Base-by-base conservation (phyloP, 2,888 invertebrate genomes). In the Gonocerus acuteangulatus region DNA sequence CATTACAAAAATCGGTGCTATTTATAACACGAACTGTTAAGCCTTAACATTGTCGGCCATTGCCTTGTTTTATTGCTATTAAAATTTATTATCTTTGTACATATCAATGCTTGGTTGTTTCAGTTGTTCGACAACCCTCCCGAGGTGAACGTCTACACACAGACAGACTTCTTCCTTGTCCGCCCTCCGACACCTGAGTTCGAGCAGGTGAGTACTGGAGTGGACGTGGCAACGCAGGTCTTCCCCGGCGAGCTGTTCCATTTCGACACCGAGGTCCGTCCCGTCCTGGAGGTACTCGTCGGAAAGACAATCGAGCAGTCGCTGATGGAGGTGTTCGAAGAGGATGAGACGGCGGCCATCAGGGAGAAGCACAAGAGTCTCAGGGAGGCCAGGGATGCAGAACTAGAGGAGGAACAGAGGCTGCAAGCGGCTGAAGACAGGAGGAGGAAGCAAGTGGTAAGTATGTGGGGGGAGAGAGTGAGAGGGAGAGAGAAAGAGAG, bases 191-290 rank as follows among this genome's bases (percentile, higher is more conserved):
- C 89, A 56, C 92, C 92, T 1, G 76, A 81, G 39, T 89, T 86
- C 74, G 11, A n/a, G 7, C 9, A 21, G 15, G 6, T 16, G 1
- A 21, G 21, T 22, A 21, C 11, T 9, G 54, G 54, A 7, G 80
- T 85, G 67, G 52, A 52, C 9, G 80, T 86, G 67, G 87, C 90
- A 6, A 95, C 95, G 45, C 93, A 95, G 78, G 92, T 95, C 67
- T 82, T 84, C 70, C 89, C 91, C 1, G 93, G 91, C 60, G 95
- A 95, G 87, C 77, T 95, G 61, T 94, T 92, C 77, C 89, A 95
- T 77, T 95, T 92, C 77, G 93, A 95, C 74, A 77, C 84, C 71
- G 94, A 95, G 75, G 92, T 94, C 58, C 85, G 87, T 73, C 92
- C 94, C 1, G 85, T 95, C 66, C 79, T 95, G 65, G 93, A 95